A percentile compares a stretch with the other conserved stretches of the same genome.
phyloP scores from a whole-genome alignment of 53 echinoderm and acorn worm genomes.

The Mesocentrotus franciscanus region DNA sequence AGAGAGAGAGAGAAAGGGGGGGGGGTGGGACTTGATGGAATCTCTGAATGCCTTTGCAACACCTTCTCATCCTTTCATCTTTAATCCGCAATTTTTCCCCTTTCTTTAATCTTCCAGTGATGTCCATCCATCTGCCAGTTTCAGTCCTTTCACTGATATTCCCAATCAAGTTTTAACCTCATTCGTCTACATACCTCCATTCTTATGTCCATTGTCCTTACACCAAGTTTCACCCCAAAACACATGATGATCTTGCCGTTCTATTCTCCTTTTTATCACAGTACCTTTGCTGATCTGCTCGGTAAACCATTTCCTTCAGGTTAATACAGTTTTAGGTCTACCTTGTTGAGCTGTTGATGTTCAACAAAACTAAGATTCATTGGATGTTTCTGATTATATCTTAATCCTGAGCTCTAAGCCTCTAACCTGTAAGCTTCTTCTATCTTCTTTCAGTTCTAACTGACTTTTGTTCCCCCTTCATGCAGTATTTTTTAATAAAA shows the following conservation, averaged over 20 bases:
- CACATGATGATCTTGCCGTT: not conserved
- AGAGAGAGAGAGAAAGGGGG: not conserved
- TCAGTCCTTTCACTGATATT: not conserved
- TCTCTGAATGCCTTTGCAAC: not conserved
- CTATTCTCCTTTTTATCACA: not conserved
- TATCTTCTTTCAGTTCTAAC: not conserved
- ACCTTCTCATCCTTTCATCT: slow-evolving; percentile 7
- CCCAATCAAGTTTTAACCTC: not conserved
- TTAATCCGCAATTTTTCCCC: not conserved
- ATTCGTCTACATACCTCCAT: not conserved
- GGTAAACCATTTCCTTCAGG: not conserved
- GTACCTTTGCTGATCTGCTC: not conserved
- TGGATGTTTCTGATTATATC: not conserved
- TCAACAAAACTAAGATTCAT: not conserved
- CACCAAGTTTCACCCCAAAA: not conserved
- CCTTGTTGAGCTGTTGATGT: not conserved
- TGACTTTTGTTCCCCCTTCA: no score
- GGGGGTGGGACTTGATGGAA: slow-evolving; percentile 13
- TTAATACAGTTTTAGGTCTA: not conserved
- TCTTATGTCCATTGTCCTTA: not conserved
- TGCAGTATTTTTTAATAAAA: no score
- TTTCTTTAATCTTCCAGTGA: not conserved
- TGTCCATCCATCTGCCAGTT: not conserved
- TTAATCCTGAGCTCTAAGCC: not conserved
- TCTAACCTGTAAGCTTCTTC: not conserved